Conservation (phyloP, 2,888 invertebrate species). For the Schrankia costaestrigalis region DNA sequence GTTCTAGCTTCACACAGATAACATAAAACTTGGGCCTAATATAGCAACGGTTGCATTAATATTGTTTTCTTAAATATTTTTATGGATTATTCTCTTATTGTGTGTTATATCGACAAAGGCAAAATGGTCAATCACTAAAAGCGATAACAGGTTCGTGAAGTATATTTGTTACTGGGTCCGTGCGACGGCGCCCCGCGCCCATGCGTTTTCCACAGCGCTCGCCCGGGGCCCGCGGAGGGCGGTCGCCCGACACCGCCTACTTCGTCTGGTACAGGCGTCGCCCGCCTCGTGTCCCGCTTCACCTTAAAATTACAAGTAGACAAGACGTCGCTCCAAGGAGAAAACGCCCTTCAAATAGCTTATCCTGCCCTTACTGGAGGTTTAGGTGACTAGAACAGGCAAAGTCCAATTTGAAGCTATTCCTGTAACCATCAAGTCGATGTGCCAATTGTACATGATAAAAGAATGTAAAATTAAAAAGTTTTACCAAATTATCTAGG, state of each 20-base stretch:
- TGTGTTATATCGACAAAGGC: conserved; percentile 42
- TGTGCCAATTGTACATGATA: too few species aligned
- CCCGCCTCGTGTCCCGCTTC: conserved; percentile 75
- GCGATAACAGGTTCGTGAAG: conserved; percentile 71
- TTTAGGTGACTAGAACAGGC: conserved; percentile 1
- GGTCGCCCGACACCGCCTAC: conserved; percentile 78
- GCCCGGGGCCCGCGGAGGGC: conserved; percentile 76
- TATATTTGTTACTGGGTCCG: conserved; percentile 74
- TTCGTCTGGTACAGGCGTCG: conserved; percentile 78
- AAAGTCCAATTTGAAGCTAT: conserved; percentile 2
- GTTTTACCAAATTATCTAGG: too few species aligned
- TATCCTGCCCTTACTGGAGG: conserved; percentile 30
- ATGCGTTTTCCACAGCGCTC: conserved; percentile 68
- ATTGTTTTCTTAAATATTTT: background rate
- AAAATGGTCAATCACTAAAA: conserved; percentile 55
- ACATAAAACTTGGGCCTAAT: too few species aligned
- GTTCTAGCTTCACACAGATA: too few species aligned
- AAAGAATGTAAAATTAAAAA: too few species aligned
- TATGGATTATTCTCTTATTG: background rate
- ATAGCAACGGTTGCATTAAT: too few species aligned
- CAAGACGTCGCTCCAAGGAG: conserved; percentile 49
- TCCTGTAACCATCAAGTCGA: background rate
- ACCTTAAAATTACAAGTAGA: conserved; percentile 59
- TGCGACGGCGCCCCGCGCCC: conserved; percentile 72
- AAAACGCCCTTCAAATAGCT: conserved; percentile 59